Evolutionary conservation across 1,140 invertebrate species (phyloP), one percentile per base, ranked within the genome.

Genomic region (Trichonephila clavipes): DNA sequence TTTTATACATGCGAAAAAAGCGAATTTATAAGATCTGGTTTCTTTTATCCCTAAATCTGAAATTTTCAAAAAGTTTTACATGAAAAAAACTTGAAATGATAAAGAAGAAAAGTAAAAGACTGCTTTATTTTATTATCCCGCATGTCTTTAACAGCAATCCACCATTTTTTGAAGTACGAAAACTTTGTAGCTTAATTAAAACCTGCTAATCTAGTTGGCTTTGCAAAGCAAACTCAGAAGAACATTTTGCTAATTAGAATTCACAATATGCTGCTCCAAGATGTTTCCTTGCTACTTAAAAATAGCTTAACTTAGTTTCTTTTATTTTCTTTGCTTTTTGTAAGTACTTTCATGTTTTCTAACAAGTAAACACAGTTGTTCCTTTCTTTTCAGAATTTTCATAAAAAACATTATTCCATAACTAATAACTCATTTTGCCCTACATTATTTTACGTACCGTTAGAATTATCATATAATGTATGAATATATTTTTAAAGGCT

Each of bases 141-240:
- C 18, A 16, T 40, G 14, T 77, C 18, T 34, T 77, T 18, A 77
- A 12, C 6, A 77, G 18, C 28, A 77, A 34, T 77, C 14, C 34
- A 18, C 28, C 18, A 40, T 77, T 18, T 77, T 77, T 77, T 34
- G 4, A 18, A 18, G 18, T 28, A 77, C 28, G 34, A 77, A 40
- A 40, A 34, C 34, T 77, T 77, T 77, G 72, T 77, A 28, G 28
- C 28, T 77, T 77, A 77, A 77, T 77, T 77, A 77, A 77, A 77
- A 77, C 34, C 72, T 77, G 72, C 24, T 77, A 34, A 77, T 40
- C 72, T 34, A 77, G 72, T 77, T 18, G 24, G 72, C 34, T 77
- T 34, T 77, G 34, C 72, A 34, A 77, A 77, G 72, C 28, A 16
- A 16, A 18, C 12, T 5, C 34, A 34, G 6, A 34, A 34, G 28